phyloP scores from a whole-genome alignment of 2,797 vertebrate genomes.

The Girardinus metallicus region DNA sequence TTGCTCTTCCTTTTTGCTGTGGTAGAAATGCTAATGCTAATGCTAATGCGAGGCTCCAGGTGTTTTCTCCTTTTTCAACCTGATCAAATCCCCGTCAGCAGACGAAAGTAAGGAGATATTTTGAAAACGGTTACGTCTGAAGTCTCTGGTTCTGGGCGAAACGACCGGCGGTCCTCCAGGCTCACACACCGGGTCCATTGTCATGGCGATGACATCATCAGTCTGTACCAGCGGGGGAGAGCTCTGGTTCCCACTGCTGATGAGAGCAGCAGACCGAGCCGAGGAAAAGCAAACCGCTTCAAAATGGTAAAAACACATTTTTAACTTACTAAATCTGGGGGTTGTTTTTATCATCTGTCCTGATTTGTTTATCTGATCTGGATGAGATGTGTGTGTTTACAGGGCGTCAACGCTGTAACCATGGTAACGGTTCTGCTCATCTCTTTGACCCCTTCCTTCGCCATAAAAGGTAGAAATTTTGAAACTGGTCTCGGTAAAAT shows the following conservation, averaged over 20 bases:
- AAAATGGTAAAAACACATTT: conserved; percentile 65
- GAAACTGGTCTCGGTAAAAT: not conserved
- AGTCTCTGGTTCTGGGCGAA: conserved; percentile 26
- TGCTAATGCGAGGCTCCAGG: not conserved
- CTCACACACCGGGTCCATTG: conserved; percentile 71
- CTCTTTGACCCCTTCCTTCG: conserved; percentile 33
- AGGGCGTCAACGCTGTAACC: conserved; percentile 36
- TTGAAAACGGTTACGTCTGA: not conserved
- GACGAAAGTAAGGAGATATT: not conserved
- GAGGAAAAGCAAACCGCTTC: conserved; percentile 24
- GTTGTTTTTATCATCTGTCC: not conserved
- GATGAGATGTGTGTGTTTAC: conserved; percentile 42
- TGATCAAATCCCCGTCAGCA: not conserved
- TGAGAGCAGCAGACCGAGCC: conserved; percentile 23
- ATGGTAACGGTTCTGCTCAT: conserved; percentile 48
- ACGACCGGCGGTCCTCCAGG: conserved; percentile 30
- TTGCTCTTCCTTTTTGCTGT: no score
- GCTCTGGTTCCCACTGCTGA: conserved; percentile 31
- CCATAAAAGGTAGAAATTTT: conserved; percentile 62
- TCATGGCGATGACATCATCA: conserved; percentile 67
- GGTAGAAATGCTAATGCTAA: no score
- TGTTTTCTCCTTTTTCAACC: not conserved
- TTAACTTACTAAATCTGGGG: not conserved
- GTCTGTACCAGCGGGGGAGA: conserved; percentile 72
- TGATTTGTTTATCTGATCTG: not conserved